Evolutionary conservation across 2,113 vertebrate species (phyloP).

Genomic region (Patagioenas fasciata): DNA sequence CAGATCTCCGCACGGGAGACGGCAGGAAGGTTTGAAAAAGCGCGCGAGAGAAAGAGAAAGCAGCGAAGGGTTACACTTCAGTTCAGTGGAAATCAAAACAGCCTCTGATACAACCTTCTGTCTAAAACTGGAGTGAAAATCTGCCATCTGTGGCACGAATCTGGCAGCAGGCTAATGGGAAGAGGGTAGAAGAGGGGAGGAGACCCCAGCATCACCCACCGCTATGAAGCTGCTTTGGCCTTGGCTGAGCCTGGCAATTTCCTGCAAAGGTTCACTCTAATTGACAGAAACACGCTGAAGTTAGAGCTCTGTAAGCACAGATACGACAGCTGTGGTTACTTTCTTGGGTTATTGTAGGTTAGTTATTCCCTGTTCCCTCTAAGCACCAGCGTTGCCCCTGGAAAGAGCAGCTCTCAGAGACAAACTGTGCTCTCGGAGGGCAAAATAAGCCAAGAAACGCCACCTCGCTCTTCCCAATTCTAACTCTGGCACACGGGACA

Average conservation of each 20-base stretch:
- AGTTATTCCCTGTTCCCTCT: background rate
- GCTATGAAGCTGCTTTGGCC: background rate
- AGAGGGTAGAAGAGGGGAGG: background rate
- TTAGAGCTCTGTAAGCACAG: background rate
- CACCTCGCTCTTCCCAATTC: background rate
- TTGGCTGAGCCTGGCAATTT: background rate
- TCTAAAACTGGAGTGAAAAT: conserved; percentile 66
- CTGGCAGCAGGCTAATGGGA: background rate
- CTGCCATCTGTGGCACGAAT: conserved; percentile 71
- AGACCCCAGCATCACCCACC: background rate
- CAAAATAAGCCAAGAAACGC: background rate
- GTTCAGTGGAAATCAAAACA: conserved; percentile 55
- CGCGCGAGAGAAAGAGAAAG: conserved; percentile 23
- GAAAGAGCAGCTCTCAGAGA: background rate
- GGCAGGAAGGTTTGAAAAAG: conserved; percentile 45
- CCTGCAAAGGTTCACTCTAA: background rate
- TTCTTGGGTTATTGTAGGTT: background rate
- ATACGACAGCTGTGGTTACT: background rate
- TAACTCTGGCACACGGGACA: background rate
- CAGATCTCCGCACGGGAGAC: conserved; percentile 6
- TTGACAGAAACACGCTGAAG: background rate
- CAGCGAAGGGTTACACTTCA: conserved; percentile 52
- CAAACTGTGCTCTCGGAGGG: background rate
- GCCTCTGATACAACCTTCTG: conserved; percentile 61
- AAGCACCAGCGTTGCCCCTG: background rate